Evolutionary conservation across 2,888 invertebrate species (phyloP), one percentile per base, ranked within the genome.

Genomic region (Xylota segnis): DNA sequence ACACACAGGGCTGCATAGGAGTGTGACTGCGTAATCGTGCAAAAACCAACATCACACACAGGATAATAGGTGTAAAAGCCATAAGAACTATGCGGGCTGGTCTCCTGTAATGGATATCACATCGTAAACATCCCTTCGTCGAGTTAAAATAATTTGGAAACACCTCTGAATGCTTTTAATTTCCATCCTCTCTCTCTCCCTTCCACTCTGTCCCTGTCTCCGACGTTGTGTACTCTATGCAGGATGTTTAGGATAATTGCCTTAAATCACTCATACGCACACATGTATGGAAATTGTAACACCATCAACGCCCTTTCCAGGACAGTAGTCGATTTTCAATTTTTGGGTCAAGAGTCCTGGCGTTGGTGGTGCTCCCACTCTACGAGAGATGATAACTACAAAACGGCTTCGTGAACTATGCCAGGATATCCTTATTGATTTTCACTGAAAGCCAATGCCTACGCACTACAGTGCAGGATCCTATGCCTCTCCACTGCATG

Each of bases 211-310:
- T n/a, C 23, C 3, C 2, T 12, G 9, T 34, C 18, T 4, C 27
- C 5, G 5, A n/a, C 7, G 47, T 50, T 12, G 37, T 58, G 5
- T 7, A 7, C 45, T 4, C 23, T 9, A 5, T 58, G 14, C 16
- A 66, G 50, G 58, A 66, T 66, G 59, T 76, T 76, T 29, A 76
- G 66, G 66, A 66, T 76, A 76, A 66, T 76, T 76, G 66, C 66
- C 50, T 76, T 76, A 59, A 66, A 50, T 76, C 75, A 65, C 34
- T 75, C 34, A 43, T n/a, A 18, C 34, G 23, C 27, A 23, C 34
- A 45, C 47, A 4, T 12, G 0, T 37, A 27, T 27, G 66, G 10
- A 37, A 34, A 65, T 32, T 23, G 47, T 5, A 23, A 27, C 45
- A 47, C 29, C 27, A 18, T n/a, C 14, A 10, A 23, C 23, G 23